Conservation (phyloP, 2,888 invertebrate genomes). For the Ophraella communa region DNA sequence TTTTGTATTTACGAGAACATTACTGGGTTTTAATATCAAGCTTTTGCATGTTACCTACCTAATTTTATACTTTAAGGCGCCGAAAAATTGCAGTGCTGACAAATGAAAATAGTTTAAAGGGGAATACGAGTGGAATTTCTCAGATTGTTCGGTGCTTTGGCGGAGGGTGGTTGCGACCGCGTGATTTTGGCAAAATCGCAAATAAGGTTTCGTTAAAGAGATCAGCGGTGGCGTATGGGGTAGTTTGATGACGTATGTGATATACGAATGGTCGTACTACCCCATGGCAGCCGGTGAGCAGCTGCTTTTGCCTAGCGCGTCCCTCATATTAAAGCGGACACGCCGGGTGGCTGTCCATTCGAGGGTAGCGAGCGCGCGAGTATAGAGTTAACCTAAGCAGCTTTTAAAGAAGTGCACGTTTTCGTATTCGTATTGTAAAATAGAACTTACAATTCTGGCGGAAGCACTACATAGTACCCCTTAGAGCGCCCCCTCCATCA, state of each 20-base stretch:
- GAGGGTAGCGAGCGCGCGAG: slow-evolving; percentile 55
- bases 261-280: slow-evolving; percentile 40
- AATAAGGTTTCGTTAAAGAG: slow-evolving; percentile 24
- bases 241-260: slow-evolving; percentile 47
- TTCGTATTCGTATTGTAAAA: slow-evolving; percentile 30
- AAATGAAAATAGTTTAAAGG: not conserved
- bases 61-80: not conserved
- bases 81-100: not conserved
- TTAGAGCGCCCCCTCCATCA: slow-evolving; percentile 56
- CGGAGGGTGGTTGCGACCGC: not conserved
- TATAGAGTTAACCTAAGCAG: slow-evolving; percentile 37
- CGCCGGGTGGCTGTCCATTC: slow-evolving; percentile 55
- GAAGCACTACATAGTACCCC: slow-evolving; percentile 55
- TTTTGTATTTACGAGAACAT: too few species aligned
- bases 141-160: not conserved
- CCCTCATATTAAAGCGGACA: slow-evolving; percentile 56
- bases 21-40: not conserved
- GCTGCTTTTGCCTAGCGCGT: slow-evolving; percentile 40
- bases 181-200: slow-evolving; percentile 23
- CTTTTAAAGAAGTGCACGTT: slow-evolving; percentile 35
- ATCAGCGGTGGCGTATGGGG: slow-evolving; percentile 46
- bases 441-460: slow-evolving; percentile 45
- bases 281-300: slow-evolving; percentile 51
- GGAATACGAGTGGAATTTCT: not conserved
- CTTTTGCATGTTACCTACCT: not conserved